A percentile compares a stretch with the other conserved stretches of the same genome.
phyloP scores from a whole-genome alignment of 2,888 invertebrate genomes.

The Oligia latruncula region DNA sequence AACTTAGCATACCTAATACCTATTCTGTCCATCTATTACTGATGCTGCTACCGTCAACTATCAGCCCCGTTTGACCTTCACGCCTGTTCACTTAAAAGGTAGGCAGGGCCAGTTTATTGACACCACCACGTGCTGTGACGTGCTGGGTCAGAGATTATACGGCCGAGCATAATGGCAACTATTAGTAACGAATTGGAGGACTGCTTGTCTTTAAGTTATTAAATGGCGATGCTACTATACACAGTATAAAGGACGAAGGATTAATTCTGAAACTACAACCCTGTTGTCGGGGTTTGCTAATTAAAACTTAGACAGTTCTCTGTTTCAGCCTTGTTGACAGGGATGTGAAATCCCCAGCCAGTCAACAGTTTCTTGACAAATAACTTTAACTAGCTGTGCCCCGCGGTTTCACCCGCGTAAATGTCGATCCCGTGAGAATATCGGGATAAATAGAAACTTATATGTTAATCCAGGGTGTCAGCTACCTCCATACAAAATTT shows the following conservation, averaged over 20 bases:
- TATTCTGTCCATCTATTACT: not conserved
- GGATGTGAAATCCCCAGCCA: not conserved
- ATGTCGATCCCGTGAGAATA: too few species aligned
- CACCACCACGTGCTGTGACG: constrained; percentile 43
- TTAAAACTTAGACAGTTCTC: not conserved
- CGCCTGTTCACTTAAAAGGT: constrained; percentile 35
- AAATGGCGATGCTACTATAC: not conserved
- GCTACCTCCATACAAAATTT: too few species aligned
- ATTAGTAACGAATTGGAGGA: constrained; percentile 8
- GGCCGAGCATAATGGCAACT: constrained; percentile 2
- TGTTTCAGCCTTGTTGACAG: not conserved
- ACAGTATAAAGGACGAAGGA: not conserved
- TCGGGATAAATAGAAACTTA: too few species aligned
- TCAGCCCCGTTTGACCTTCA: constrained; percentile 43
- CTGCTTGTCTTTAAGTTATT: not conserved
- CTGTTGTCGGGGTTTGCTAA: not conserved
- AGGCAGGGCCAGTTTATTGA: constrained; percentile 49
- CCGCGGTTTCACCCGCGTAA: too few species aligned
- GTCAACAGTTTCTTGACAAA: not conserved
- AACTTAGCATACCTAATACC: constrained; percentile 2
- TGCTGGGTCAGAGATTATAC: constrained; percentile 46
- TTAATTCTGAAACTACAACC: not conserved
- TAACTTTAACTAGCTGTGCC: not conserved
- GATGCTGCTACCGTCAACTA: not conserved
- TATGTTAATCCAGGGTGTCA: too few species aligned